Evolutionary conservation across 1,140 invertebrate genomes (phyloP).

Genomic region (Ceratitis capitata): DNA sequence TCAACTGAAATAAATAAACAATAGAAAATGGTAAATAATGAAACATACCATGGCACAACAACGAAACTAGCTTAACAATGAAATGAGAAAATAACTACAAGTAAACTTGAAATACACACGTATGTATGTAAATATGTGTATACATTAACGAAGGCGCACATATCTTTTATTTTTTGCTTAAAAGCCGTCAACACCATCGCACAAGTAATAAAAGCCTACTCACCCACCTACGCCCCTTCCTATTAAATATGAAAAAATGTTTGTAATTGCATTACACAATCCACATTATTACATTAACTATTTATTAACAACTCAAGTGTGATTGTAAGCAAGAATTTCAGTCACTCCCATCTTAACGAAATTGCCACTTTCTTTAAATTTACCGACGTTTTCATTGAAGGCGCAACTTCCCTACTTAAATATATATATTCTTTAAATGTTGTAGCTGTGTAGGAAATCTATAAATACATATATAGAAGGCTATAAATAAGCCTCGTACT

Average conservation of each 20-base stretch:
- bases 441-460: not conserved
- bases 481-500: not conserved
- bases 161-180: no score
- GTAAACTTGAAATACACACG: not conserved
- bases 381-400: not conserved
- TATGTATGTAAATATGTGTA: no score
- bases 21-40: not conserved
- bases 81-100: not conserved
- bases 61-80: not conserved
- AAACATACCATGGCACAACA: not conserved
- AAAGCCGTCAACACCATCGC: not conserved
- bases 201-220: no score
- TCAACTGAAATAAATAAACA: not conserved
- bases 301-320: not conserved
- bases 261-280: not conserved
- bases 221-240: not conserved
- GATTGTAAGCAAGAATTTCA: no score
- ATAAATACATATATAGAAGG: not conserved
- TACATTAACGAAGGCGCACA: no score
- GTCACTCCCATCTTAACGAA: not conserved
- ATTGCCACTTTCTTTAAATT: not conserved
- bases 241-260: not conserved
- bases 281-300: not conserved
- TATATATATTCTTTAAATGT: not conserved
- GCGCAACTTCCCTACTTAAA: not conserved